These are phyloP conservation scores for Atlantisia rogersi DNA, from an alignment of 2,113 vertebrate genomes.

Conservation along the genomic window DNA sequence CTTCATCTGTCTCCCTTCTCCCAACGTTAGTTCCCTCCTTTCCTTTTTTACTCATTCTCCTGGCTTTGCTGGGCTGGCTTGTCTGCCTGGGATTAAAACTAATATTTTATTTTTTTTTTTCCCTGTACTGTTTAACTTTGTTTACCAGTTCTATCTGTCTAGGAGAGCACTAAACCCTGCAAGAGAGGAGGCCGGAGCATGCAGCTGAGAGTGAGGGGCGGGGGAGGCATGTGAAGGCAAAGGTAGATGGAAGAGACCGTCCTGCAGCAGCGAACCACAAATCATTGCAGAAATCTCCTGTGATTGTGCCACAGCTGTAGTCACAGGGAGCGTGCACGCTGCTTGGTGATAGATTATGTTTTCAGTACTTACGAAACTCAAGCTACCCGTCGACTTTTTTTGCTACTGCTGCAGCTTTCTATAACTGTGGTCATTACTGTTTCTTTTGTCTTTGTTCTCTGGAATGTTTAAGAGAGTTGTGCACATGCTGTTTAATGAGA, in stretches of 20 bases:
- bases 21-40: neutral
- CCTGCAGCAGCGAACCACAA: neutral
- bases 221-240: neutral
- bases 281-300: neutral
- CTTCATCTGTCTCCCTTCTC: neutral
- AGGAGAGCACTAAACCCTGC: neutral
- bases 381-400: conserved; percentile 14
- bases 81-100: neutral
- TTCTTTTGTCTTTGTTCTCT: conserved; percentile 68
- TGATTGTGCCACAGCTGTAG: neutral
- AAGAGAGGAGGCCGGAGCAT: neutral
- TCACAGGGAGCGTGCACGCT: neutral
- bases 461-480: conserved; percentile 70
- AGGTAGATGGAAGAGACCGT: neutral
- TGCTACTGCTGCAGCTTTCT: conserved; percentile 62
- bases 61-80: neutral
- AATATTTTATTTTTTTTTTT: neutral
- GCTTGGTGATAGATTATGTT: conserved; percentile 44
- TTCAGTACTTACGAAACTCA: conserved; percentile 52
- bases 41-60: neutral
- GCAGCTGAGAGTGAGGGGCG: neutral
- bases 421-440: conserved; percentile 45
- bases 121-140: neutral
- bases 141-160: neutral
- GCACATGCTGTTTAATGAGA: conserved; percentile 70